Percentiles rank a stretch among this genome's conserved stretches.
phyloP scores from a whole-genome alignment of 2,113 vertebrate species.

The Nyctereutes procyonoides region DNA sequence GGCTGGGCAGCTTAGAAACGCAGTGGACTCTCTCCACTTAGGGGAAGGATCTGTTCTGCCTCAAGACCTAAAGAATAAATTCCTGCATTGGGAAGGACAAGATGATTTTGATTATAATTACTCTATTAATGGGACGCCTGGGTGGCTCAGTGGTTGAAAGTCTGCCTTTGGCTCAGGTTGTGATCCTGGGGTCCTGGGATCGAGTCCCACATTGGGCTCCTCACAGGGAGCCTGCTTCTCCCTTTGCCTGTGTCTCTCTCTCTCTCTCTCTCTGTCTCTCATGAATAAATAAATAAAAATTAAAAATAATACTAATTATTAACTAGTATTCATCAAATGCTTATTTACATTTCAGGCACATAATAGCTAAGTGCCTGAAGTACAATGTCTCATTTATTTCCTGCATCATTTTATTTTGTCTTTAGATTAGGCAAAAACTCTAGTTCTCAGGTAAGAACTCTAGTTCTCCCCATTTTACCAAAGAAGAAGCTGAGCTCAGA shows the following conservation, averaged over 20 bases:
- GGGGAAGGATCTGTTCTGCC: not conserved
- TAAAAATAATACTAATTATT: too few relatives aligned
- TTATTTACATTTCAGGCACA: not conserved
- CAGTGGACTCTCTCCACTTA: not conserved
- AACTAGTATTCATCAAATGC: not conserved
- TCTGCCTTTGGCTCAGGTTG: too few relatives aligned
- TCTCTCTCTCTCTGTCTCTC: too few relatives aligned
- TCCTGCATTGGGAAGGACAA: not conserved
- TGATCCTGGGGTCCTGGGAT: too few relatives aligned
- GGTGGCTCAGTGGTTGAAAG: too few relatives aligned
- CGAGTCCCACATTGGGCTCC: too few relatives aligned
- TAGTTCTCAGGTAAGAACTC: not conserved
- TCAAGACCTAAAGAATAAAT: not conserved
- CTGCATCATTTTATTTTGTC: not conserved
- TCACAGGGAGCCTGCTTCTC: too few relatives aligned
- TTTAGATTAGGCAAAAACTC: not conserved
- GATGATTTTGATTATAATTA: not conserved
- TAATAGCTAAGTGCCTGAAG: not conserved
- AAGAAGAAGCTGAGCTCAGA: not conserved
- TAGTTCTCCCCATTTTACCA: not conserved
- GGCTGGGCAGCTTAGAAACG: not conserved
- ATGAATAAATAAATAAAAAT: too few relatives aligned
- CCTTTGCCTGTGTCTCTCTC: too few relatives aligned
- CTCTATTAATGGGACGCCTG: too few relatives aligned
- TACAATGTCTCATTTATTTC: not conserved